Conservation (phyloP, 2,888 invertebrate genomes). For the Agrotis clavis region DNA sequence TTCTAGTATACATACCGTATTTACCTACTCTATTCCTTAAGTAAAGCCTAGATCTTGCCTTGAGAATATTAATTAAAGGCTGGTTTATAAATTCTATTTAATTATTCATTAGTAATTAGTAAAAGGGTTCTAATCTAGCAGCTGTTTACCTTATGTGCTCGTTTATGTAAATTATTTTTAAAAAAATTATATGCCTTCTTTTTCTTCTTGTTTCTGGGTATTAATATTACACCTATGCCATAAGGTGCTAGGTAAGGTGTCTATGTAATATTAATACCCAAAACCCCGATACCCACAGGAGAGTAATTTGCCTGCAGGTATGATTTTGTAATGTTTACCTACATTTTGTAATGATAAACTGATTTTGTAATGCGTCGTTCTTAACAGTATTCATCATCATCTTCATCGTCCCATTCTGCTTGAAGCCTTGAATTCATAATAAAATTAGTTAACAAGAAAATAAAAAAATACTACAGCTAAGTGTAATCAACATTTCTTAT, state of each 20-base stretch:
- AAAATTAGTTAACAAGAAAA: conserved; percentile 5
- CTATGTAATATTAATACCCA: no score
- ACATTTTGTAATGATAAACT: background rate
- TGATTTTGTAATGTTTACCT: background rate
- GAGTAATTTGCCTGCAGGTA: background rate
- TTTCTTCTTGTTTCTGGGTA: background rate
- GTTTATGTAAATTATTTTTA: background rate
- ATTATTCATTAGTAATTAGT: background rate
- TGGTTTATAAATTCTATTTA: conserved; percentile 11
- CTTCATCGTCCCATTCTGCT: no score
- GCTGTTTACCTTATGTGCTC: background rate
- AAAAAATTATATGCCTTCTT: background rate
- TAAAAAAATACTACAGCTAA: background rate
- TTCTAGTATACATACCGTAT: conserved; percentile 45
- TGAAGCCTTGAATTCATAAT: background rate
- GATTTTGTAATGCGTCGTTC: no score
- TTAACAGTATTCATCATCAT: background rate
- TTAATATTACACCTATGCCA: no score
- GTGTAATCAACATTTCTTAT: conserved; percentile 13
- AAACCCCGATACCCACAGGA: no score
- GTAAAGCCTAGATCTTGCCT: conserved; percentile 21
- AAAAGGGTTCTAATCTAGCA: no score
- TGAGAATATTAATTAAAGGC: conserved; percentile 9
- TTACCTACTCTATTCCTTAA: conserved; percentile 43
- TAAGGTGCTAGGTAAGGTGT: no score